Conservation (phyloP, 2,888 invertebrate genomes). For the Phymatocera aterrima region DNA sequence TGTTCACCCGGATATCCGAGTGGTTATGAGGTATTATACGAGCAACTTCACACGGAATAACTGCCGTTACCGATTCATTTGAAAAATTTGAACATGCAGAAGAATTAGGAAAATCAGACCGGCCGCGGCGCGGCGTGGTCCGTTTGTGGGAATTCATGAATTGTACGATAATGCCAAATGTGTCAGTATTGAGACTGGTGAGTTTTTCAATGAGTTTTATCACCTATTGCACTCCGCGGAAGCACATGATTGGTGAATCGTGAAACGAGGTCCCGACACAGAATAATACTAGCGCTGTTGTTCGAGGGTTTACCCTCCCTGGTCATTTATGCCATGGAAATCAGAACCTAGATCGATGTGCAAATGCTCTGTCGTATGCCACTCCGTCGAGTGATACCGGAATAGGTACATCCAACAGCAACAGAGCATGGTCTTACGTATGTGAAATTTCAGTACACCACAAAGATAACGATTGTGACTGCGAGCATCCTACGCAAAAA, state of each 20-base stretch:
- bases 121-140: too few species aligned
- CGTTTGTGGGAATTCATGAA: neutral
- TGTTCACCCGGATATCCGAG: neutral
- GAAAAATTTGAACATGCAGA: neutral
- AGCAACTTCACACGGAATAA: neutral
- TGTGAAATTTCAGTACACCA: conserved; percentile 12
- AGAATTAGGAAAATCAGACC: neutral
- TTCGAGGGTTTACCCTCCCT: neutral
- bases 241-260: neutral
- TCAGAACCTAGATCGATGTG: neutral
- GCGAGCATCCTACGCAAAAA: neutral
- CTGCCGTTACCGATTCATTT: conserved; percentile 5
- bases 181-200: conserved; percentile 19
- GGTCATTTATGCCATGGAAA: neutral
- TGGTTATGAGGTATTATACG: neutral
- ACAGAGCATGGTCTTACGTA: neutral
- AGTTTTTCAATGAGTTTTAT: neutral
- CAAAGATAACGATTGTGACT: neutral
- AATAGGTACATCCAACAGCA: neutral
- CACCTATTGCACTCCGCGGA: neutral
- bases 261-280: too few species aligned
- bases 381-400: neutral
- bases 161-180: neutral
- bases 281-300: too few species aligned
- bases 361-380: neutral